Evolutionary conservation across 2,113 vertebrate genomes (phyloP).

Genomic region (Stigmatopora nigra): DNA sequence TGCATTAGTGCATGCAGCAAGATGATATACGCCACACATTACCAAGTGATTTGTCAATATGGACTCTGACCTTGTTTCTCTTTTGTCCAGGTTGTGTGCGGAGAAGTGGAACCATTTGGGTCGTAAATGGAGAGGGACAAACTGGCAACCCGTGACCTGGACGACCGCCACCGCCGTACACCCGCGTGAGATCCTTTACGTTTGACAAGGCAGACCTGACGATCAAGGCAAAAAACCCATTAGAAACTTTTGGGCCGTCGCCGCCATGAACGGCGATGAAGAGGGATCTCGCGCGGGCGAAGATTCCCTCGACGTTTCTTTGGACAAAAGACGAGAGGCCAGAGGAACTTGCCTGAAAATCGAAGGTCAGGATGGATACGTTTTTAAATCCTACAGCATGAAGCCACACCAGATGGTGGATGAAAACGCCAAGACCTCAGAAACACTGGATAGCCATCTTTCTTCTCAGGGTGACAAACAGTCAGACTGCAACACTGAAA

Average conservation of each 20-base stretch:
- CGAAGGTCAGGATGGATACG: conserved; percentile 73
- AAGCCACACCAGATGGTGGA: conserved; percentile 45
- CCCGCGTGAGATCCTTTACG: conserved; percentile 43
- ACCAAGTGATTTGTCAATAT: background rate
- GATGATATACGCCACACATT: background rate
- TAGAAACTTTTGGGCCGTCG: conserved; percentile 44
- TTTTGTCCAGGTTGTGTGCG: conserved; percentile 36
- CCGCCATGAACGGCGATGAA: conserved; percentile 70
- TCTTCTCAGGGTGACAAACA: conserved; percentile 65
- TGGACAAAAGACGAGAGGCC: conserved; percentile 64
- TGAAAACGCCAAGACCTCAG: conserved; percentile 49
- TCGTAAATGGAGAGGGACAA: conserved; percentile 59
- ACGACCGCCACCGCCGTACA: conserved; percentile 38
- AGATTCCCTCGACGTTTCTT: conserved; percentile 46
- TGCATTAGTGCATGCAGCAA: background rate
- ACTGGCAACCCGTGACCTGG: conserved; percentile 40
- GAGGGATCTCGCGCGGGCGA: conserved; percentile 55
- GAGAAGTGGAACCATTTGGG: conserved; percentile 34
- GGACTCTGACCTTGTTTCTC: conserved; percentile 5
- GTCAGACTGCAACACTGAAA: conserved; percentile 43
- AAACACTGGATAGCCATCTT: conserved; percentile 63
- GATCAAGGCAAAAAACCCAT: conserved; percentile 17
- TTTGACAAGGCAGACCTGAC: conserved; percentile 55
- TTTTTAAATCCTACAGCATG: conserved; percentile 72
- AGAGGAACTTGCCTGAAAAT: conserved; percentile 70